phyloP scores from a whole-genome alignment of 1,140 invertebrate genomes.

The Asobara japonica region DNA sequence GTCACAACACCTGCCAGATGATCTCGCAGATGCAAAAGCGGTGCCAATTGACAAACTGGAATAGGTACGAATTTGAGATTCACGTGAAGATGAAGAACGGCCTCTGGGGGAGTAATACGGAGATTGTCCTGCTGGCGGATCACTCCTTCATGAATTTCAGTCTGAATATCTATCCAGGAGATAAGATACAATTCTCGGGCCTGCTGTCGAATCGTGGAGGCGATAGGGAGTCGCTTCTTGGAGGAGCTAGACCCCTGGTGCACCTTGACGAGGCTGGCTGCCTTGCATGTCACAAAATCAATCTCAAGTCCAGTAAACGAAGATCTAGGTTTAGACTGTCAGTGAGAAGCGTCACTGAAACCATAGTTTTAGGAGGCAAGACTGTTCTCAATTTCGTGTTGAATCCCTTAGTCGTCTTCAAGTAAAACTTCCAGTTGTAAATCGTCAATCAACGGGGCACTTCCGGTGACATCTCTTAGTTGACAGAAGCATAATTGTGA shows the following conservation, averaged over 20 bases:
- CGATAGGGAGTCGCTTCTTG: conserved; percentile 66
- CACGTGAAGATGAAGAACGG: conserved; percentile 75
- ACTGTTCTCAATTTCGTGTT: conserved; percentile 80
- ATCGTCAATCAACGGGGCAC: no score
- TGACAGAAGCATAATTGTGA: no score
- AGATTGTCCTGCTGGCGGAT: conserved; percentile 71
- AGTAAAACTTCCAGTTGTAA: no score
- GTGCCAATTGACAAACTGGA: conserved; percentile 77
- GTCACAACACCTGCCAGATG: conserved; percentile 67
- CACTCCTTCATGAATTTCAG: conserved; percentile 79
- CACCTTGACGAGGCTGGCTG: conserved; percentile 74
- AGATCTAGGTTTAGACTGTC: conserved; percentile 58
- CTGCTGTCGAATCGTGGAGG: conserved; percentile 59
- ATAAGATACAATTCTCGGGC: conserved; percentile 79
- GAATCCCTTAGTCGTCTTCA: conserved; percentile 80
- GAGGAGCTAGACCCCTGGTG: conserved; percentile 68
- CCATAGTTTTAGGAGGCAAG: conserved; percentile 73
- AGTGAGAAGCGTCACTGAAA: conserved; percentile 66
- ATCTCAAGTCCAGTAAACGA: conserved; percentile 67
- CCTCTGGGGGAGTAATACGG: conserved; percentile 71
- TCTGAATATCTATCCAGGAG: conserved; percentile 71
- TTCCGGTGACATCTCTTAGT: no score
- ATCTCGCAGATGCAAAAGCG: conserved; percentile 66
- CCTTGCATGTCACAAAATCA: conserved; percentile 71
- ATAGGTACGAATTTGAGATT: conserved; percentile 78